phyloP scores from a whole-genome alignment of 2,888 invertebrate species.

The Crepidodera aurea region DNA sequence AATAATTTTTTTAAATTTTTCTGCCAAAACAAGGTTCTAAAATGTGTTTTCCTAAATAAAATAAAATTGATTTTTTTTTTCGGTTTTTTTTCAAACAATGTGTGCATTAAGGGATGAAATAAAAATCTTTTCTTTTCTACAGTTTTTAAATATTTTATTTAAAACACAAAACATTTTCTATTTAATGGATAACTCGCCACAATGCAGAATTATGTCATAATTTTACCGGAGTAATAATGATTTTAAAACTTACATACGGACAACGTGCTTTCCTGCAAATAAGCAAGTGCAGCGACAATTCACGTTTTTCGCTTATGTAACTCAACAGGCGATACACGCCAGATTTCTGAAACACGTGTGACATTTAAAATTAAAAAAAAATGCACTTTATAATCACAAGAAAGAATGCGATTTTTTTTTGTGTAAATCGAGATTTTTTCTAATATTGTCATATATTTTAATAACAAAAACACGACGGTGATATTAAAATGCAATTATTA shows the following conservation, averaged over 20 bases:
- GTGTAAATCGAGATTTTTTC: constrained; percentile 27
- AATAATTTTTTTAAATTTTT: too few species aligned
- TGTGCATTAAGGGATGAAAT: too few species aligned
- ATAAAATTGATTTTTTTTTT: too few species aligned
- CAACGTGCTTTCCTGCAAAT: constrained; percentile 33
- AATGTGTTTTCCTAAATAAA: too few species aligned
- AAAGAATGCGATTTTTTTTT: constrained; percentile 34
- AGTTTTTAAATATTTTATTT: too few species aligned
- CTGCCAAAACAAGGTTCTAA: too few species aligned
- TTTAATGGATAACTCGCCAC: too few species aligned
- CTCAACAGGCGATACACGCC: constrained; percentile 34
- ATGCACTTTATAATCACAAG: constrained; percentile 13
- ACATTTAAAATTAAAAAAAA: constrained; percentile 50
- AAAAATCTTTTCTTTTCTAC: too few species aligned
- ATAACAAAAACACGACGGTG: constrained; percentile 28
- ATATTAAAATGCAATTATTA: constrained; percentile 31
- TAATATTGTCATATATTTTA: constrained; percentile 34
- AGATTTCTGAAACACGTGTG: constrained; percentile 50
- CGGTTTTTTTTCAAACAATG: too few species aligned
- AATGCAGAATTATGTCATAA: too few species aligned
- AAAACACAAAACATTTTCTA: too few species aligned
- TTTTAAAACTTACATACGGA: constrained; percentile 15
- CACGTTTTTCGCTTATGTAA: constrained; percentile 46
- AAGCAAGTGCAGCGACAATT: background rate
- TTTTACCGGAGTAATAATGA: too few species aligned